These are phyloP conservation scores for Stigmatopora nigra DNA, from an alignment of 2,113 vertebrate genomes.

Conservation along the genomic window DNA sequence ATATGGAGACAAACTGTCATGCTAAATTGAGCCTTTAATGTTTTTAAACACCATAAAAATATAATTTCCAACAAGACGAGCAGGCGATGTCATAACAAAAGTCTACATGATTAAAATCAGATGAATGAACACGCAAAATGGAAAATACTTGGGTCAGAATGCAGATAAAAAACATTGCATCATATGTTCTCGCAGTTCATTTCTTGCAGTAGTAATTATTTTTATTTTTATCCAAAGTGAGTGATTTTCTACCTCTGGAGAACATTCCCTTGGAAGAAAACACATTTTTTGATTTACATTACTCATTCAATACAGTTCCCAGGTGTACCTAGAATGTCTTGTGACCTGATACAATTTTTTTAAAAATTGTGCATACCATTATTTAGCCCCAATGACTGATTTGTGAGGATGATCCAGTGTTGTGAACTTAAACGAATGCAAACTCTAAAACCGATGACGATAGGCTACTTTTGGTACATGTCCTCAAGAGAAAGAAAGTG, in stretches of 20 bases:
- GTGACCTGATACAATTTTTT: too few relatives aligned
- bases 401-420: neutral
- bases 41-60: neutral
- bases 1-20: neutral
- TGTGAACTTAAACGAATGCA: neutral
- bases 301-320: neutral
- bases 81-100: conserved; percentile 4
- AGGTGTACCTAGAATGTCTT: neutral
- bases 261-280: neutral
- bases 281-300: neutral
- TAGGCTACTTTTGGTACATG: neutral
- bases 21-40: conserved; percentile 1
- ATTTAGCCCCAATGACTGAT: neutral
- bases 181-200: neutral
- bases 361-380: too few relatives aligned
- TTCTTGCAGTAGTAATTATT: neutral
- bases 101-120: neutral
- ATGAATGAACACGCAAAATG: neutral
- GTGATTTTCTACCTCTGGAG: neutral
- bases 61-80: neutral
- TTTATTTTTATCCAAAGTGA: neutral
- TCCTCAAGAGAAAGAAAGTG: neutral
- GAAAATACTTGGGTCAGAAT: neutral
- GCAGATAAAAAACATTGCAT: neutral
- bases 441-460: neutral